Base-by-base conservation (phyloP, 92 coral and sea anemone species). In the Galaxea fascicularis region DNA sequence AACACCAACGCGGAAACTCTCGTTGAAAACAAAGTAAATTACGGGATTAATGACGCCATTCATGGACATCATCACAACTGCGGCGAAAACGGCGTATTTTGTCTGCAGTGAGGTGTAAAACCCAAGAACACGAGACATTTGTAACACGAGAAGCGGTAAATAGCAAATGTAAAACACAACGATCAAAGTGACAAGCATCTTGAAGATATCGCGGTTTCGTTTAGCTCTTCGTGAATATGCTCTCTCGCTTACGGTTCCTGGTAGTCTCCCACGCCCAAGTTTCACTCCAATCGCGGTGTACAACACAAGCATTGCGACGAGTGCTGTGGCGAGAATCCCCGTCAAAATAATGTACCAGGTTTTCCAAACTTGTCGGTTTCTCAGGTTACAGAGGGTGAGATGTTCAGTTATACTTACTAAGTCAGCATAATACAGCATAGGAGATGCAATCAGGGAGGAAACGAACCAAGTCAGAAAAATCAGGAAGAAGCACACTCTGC, bases 11-110 rank as follows among this genome's bases (percentile, higher is more conserved):
- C 81, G 80, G 18, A 83, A 83, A 46, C 71, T 74, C n/a, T 30
- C 64, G 14, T 60, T 62, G 65, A 73, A 83, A 41, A 31, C 74
- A 49, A 29, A 66, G 68, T 83, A 83, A 25, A 83, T 72, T 6
- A 74, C 51, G 7, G 87, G 87, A 62, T 83, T 83, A 6, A 83
- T 52, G 3, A 69, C 87, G 4, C 81, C 87, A 46, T 83, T 83
- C 53, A 63, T 24, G 46, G 60, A 74, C 26, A 60, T 28, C 74
- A 83, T 31, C 24, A 83, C 18, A 9, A 64, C 11, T 6, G 81
- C 67, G 45, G 28, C 51, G 24, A 74, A 74, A 13, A 72, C 62
- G 12, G 65, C 52, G 10, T 73, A 65, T 3, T n/a, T 63, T n/a
- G 41, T 83, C 29, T 46, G n/a, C 0, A 83, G 51, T 5, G 12